phyloP scores from a whole-genome alignment of 2,888 invertebrate genomes.

The Melieria picta region DNA sequence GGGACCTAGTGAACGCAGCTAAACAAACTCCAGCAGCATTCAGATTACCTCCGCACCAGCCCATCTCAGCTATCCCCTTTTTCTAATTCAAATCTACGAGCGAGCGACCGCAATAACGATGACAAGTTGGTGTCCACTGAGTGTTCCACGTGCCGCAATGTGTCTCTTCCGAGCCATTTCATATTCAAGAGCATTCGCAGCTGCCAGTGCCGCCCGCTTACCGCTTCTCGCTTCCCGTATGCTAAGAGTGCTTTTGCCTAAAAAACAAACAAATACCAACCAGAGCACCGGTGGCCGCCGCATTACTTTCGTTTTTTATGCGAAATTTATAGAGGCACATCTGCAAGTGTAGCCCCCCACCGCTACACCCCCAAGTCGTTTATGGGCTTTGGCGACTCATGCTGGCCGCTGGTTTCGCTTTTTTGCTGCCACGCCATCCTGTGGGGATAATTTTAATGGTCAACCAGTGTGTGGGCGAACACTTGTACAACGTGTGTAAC shows the following conservation, averaged over 20 bases:
- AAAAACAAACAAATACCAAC: neutral
- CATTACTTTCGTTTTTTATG: neutral
- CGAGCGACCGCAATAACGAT: constrained; percentile 12
- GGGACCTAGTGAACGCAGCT: too few species aligned
- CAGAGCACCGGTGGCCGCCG: neutral
- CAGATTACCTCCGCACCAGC: neutral
- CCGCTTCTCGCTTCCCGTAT: too few species aligned
- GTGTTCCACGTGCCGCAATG: constrained; percentile 31
- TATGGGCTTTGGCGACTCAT: too few species aligned
- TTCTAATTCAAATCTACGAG: constrained; percentile 7
- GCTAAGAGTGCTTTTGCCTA: neutral
- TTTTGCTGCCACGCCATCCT: constrained; percentile 46
- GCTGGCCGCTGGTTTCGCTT: too few species aligned
- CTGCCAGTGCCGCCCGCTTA: too few species aligned
- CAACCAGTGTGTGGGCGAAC: constrained; percentile 37
- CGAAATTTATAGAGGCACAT: neutral
- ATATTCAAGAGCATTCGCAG: constrained; percentile 49
- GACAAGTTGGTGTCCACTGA: constrained; percentile 2
- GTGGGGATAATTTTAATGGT: constrained; percentile 65
- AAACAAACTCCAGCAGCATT: neutral
- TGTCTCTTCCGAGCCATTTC: constrained; percentile 51
- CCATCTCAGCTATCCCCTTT: neutral
- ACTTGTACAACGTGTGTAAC: constrained; percentile 18
- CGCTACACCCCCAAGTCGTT: neutral
- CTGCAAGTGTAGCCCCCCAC: constrained; percentile 15